Evolutionary conservation across 2,888 invertebrate genomes (phyloP).

Genomic region (Creontiades dilutus): DNA sequence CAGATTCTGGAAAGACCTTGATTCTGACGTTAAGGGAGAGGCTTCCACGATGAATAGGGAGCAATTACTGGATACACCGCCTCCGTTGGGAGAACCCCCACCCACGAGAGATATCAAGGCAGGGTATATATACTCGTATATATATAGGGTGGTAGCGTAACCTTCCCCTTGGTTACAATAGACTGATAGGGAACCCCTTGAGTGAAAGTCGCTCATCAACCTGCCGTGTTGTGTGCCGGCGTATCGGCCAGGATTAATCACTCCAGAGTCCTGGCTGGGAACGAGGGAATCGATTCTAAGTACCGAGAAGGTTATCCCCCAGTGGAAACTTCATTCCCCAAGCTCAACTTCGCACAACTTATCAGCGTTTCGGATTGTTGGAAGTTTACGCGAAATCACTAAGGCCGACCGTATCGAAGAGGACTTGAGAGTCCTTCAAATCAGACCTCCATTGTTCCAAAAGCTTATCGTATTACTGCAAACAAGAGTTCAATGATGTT

Average conservation of each 20-base stretch:
- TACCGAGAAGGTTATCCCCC: not conserved
- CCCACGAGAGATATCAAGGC: not conserved
- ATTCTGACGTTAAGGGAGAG: not conserved
- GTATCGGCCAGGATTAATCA: not conserved
- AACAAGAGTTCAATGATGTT: no score
- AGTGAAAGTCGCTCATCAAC: slow-evolving; percentile 26
- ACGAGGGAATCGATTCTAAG: not conserved
- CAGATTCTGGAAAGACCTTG: not conserved
- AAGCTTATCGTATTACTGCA: no score
- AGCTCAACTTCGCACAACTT: not conserved
- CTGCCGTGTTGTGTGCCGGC: slow-evolving; percentile 3
- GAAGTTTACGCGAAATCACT: no score
- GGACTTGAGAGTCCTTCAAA: no score
- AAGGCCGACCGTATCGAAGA: no score
- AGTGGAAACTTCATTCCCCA: not conserved
- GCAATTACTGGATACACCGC: not conserved
- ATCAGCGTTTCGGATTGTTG: no score
- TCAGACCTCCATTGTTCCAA: no score
- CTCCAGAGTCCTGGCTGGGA: not conserved
- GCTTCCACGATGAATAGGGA: slow-evolving; percentile 3
- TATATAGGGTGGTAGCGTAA: not conserved
- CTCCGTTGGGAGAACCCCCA: not conserved
- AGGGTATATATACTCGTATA: no score
- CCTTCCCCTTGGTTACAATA: slow-evolving; percentile 13
- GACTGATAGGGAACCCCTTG: not conserved